Base-by-base conservation (phyloP, 92 coral and sea anemone genomes). In the Phenganax marumi region DNA sequence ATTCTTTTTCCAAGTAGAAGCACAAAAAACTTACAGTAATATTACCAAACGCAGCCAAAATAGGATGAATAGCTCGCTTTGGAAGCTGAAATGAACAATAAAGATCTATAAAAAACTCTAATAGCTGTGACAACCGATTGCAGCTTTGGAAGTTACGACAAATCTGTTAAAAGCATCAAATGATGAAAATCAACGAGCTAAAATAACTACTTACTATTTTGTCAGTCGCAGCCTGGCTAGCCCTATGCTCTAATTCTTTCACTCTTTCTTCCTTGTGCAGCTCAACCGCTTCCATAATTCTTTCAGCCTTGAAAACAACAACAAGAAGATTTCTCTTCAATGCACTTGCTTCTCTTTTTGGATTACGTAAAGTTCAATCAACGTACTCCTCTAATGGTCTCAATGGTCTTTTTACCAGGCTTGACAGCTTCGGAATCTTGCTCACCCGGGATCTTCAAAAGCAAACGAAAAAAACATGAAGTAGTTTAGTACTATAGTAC, bases 361-460 rank as follows among this genome's bases (percentile, higher is more conserved):
- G 16, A 0, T 58, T 62, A 62, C 24, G 19, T 69, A 12, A 11
- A 3, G 12, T 9, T 24, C 43, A 33, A 24, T 26, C 0, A 22
- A 76, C 97, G 57, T 64, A 96, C 99, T 89, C 97, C 93, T 77
- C 89, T 96, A 8, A 96, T 89, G 16, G 93, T 96, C 26, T 96
- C 99, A 81, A 92, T 77, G 0, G 99, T 96, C 53, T 91, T 93
- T 80, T 96, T 96, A 3, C 99, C 96, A 24, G 99, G 93, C 52
- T 96, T 96, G 47, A 85, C 93, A 19, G 99, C 99, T 77, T 96
- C 99, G 25, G 93, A 78, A 49, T 90, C 97, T 21, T 76, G 70
- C 77, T 96, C 99, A 21, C 96, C 99, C 53, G 99, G 99, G 58
- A 96, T 96, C 99, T 96, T 43, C 6, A 25, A 23, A 75, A 33